Base-by-base conservation (phyloP, 2,888 invertebrate species). In the Ormyrus pomaceus region DNA sequence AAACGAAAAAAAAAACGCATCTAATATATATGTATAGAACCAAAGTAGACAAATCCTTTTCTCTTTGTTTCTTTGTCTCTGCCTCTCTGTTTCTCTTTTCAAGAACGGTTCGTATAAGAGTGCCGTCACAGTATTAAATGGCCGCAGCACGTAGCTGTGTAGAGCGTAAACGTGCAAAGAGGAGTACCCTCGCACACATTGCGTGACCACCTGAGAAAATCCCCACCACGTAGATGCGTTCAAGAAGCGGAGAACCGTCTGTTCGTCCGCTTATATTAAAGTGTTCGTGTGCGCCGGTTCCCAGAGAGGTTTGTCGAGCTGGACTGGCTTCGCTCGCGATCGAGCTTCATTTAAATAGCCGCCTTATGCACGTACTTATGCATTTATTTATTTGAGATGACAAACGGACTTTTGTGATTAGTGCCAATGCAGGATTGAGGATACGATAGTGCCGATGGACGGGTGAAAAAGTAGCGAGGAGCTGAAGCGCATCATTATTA, bases 181-280 rank as follows among this genome's bases (percentile, higher is more conserved):
- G 65, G 9, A 34, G 1, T 11, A 58, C n/a, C 34, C n/a, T 58
- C 58, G 7, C 45, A 11, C 19, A n/a, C 50, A 8, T 59, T 59
- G 74, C 51, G 50, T 51, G 66, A 66, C 74, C 64, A 56, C 64
- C 51, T 65, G 53, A 50, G 59, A 56, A 19, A 66, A 66, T 59
- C 66, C 74, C 74, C 66, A 45, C 74, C 51, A 66, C 34, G 34
- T 51, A 51, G 58, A 45, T 53, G 45, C 5, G 45, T 45, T 51
- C n/a, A 45, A 13, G 4, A 34, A 34, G 34, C 34, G 34, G 34
- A 34, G 53, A 71, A 53, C 59, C 53, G 51, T 71, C 45, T 45
- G 34, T 9, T 68, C 45, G 10, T 13, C 51, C 51, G 53, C 55
- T 53, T 61, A 71, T 51, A 51, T 5, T 59, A 19, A 61, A 34